These are phyloP conservation scores for Steromphala cineraria DNA, from an alignment of 2,888 invertebrate species.

Conservation along the genomic window DNA sequence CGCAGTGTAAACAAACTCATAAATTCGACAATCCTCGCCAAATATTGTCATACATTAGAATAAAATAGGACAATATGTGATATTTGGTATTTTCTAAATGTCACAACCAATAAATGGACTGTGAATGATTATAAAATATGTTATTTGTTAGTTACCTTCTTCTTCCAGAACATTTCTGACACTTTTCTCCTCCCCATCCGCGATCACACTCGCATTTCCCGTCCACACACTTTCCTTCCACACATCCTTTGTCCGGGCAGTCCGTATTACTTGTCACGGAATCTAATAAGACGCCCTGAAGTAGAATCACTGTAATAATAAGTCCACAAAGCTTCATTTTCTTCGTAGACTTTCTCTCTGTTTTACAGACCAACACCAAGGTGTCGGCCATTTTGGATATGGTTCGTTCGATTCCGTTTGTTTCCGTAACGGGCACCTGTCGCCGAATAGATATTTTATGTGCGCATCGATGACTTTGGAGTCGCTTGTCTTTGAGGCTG, in stretches of 20 bases:
- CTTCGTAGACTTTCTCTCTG: background rate
- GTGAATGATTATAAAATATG: background rate
- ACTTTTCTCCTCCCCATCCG: constrained; percentile 90
- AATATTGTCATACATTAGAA: background rate
- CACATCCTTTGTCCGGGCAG: constrained; percentile 38
- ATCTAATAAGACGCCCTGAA: background rate
- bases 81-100: background rate
- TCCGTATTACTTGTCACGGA: background rate
- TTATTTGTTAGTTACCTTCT: constrained; percentile 45
- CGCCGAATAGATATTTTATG: background rate
- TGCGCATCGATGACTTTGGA: background rate
- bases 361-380: background rate
- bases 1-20: no score
- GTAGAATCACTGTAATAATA: background rate
- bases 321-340: constrained; percentile 2
- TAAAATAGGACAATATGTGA: background rate
- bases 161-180: constrained; percentile 79
- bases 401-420: background rate
- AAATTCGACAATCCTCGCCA: background rate
- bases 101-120: background rate
- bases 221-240: constrained; percentile 87
- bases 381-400: constrained; percentile 2
- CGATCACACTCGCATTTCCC: constrained; percentile 88
- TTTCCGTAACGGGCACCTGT: constrained; percentile 4
- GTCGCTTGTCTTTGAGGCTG: no score